Base-by-base conservation (phyloP, 2,888 invertebrate genomes). In the Corbicula japonica region DNA sequence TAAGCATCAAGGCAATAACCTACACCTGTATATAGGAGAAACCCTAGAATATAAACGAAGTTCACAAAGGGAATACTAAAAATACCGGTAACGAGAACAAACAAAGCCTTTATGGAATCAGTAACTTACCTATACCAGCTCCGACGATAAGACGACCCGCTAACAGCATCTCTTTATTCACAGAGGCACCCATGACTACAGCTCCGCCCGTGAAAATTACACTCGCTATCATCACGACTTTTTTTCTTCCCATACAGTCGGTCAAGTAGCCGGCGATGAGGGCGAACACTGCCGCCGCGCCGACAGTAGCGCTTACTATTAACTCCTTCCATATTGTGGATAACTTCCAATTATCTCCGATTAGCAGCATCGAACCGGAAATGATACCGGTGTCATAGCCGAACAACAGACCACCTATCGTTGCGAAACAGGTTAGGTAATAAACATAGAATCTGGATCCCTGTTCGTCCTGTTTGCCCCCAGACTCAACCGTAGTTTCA, bases 391-490 rank as follows among this genome's bases (percentile, higher is more conserved):
- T 87, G 54, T 91, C 90, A 74, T 91, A 91, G 26, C 95, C 95
- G 88, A 95, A 95, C 15, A 95, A 89, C 69, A 95, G 94, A 1
- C 95, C 94, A 5, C 94, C 94, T 26, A 93, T 90, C 8, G 91
- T 90, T 0, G 92, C 91, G 66, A 92, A 89, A 52, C 89, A 87
- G 6, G 93, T 90, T 44, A 93, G 70, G 34, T 89, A 75, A 69
- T 91, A 90, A 10, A 92, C 87, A 63, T 84, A 87, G 58, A 84
- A 79, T 26, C 76, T 74, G 8, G 85, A 85, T 2, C 85, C 86
- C 54, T 72, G 56, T 6, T 71, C 71, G 30, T 73, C 54, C 50
- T 56, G 26, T 10, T 18, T 12, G 0, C 26, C 46, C 0, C 23
- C 41, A 2, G n/a, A 44, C 3, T 28, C 41, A n/a, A 62, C 68